A percentile compares a stretch with the other conserved stretches of the same genome.
phyloP scores from a whole-genome alignment of 2,113 vertebrate genomes.

The Vidua chalybeata region DNA sequence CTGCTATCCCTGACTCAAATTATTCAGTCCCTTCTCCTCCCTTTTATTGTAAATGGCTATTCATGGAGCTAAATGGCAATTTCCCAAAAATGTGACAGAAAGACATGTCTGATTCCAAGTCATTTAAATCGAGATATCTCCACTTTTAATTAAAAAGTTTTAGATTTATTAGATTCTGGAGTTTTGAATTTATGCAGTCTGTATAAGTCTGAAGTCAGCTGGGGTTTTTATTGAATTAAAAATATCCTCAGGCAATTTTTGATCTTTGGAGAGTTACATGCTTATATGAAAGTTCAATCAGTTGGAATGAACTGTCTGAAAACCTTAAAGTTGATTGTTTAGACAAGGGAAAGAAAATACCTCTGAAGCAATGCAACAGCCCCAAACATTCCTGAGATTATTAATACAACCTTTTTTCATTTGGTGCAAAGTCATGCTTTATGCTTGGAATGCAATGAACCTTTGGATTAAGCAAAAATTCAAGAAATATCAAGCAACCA shows the following conservation, averaged over 20 bases:
- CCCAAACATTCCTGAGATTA: slow-evolving; percentile 33
- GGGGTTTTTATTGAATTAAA: slow-evolving; percentile 49
- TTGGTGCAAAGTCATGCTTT: background rate
- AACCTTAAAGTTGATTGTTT: slow-evolving; percentile 38
- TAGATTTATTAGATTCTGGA: slow-evolving; percentile 34
- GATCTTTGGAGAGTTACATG: slow-evolving; percentile 43
- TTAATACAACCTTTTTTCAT: background rate
- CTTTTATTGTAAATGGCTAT: background rate
- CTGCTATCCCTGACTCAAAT: background rate
- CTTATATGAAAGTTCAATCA: slow-evolving; percentile 47
- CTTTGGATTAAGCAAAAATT: slow-evolving; percentile 9
- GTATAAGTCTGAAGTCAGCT: slow-evolving; percentile 3
- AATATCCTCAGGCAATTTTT: slow-evolving; percentile 52
- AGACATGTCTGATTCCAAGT: background rate
- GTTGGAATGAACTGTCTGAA: slow-evolving; percentile 58
- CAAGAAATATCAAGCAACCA: background rate
- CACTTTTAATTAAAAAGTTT: slow-evolving; percentile 63
- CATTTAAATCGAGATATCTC: background rate
- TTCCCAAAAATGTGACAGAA: slow-evolving; percentile 4
- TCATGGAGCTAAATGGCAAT: slow-evolving; percentile 9
- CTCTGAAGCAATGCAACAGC: slow-evolving; percentile 4
- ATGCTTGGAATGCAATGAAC: slow-evolving; percentile 10
- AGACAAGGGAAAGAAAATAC: slow-evolving; percentile 44
- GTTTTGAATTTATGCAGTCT: slow-evolving; percentile 17
- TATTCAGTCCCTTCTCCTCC: background rate